Conservation (phyloP, 30 jellyfish, hydroid and myxozoan species). For the Hydractinia symbiolongicarpus region DNA sequence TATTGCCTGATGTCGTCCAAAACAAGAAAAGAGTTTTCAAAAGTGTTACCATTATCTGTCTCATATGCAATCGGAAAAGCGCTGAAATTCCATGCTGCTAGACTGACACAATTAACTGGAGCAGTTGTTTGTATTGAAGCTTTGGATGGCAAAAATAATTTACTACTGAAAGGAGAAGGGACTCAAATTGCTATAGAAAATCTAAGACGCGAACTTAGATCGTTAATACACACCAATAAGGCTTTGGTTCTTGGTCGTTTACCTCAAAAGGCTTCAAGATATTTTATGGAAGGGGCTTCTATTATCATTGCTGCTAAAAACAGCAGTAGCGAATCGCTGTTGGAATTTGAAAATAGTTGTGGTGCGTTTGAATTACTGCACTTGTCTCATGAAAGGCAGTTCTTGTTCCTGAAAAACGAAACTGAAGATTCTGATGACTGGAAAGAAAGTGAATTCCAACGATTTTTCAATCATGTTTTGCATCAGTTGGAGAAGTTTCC, state of each 20-base stretch:
- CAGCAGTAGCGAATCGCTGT: neutral
- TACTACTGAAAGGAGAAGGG: conserved; percentile 29
- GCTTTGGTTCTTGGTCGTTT: conserved; percentile 66
- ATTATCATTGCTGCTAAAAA: conserved; percentile 23
- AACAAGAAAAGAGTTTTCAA: conserved; percentile 18
- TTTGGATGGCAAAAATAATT: conserved; percentile 10
- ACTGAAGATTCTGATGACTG: conserved; percentile 24
- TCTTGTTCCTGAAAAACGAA: conserved; percentile 25
- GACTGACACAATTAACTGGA: conserved; percentile 45
- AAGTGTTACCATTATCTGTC: conserved; percentile 38
- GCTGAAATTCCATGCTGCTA: conserved; percentile 50
- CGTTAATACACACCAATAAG: conserved; percentile 48
- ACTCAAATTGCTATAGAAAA: conserved; percentile 45
- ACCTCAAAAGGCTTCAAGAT: conserved; percentile 60
- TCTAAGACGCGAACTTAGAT: conserved; percentile 48
- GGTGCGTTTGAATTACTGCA: conserved; percentile 73
- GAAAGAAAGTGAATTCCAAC: conserved; percentile 33
- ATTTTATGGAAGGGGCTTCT: conserved; percentile 79
- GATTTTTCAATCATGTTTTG: conserved; percentile 21
- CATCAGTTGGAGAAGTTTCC: conserved; percentile 23
- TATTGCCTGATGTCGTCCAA: conserved; percentile 14
- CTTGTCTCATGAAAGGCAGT: conserved; percentile 32
- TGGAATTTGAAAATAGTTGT: conserved; percentile 39
- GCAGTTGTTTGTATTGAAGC: conserved; percentile 39
- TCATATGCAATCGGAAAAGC: conserved; percentile 60